Conservation (phyloP, 2,888 invertebrate genomes). For the Drosophila anomelani region DNA sequence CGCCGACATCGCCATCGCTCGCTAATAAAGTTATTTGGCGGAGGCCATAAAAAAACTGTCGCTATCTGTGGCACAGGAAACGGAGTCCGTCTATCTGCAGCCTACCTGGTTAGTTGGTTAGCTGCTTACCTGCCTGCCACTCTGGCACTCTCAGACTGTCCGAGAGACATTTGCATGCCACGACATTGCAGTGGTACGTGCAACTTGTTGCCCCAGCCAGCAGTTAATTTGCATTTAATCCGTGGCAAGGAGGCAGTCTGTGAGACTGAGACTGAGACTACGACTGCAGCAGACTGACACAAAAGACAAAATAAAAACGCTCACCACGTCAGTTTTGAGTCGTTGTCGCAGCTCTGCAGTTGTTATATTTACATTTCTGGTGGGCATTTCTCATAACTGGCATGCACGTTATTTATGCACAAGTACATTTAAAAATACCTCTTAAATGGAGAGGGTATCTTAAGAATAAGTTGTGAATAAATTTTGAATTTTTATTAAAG, state of each 20-base stretch:
- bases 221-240: constrained; percentile 78
- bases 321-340: constrained; percentile 53
- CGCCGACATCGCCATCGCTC: constrained; percentile 40
- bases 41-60: constrained; percentile 64
- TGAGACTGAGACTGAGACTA: neutral
- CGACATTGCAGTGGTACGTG: constrained; percentile 62
- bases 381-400: constrained; percentile 49
- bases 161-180: constrained; percentile 59
- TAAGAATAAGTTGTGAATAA: too few species aligned
- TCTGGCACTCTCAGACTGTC: constrained; percentile 22
- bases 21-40: constrained; percentile 74
- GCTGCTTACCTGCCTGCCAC: constrained; percentile 36
- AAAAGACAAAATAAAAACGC: constrained; percentile 53
- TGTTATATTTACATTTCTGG: constrained; percentile 47
- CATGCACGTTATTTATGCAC: constrained; percentile 44
- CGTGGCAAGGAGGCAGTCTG: constrained; percentile 46
- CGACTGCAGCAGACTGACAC: constrained; percentile 16
- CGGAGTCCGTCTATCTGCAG: constrained; percentile 38
- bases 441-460: neutral
- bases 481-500: neutral
- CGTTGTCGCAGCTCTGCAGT: constrained; percentile 38
- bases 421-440: constrained; percentile 48
- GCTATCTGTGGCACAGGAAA: constrained; percentile 75
- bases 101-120: constrained; percentile 27
- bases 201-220: constrained; percentile 71